Percentiles rank a stretch among this genome's conserved stretches.
Conservation (phyloP, 2,797 vertebrate genomes). For the Cyprinodon diabolis region DNA sequence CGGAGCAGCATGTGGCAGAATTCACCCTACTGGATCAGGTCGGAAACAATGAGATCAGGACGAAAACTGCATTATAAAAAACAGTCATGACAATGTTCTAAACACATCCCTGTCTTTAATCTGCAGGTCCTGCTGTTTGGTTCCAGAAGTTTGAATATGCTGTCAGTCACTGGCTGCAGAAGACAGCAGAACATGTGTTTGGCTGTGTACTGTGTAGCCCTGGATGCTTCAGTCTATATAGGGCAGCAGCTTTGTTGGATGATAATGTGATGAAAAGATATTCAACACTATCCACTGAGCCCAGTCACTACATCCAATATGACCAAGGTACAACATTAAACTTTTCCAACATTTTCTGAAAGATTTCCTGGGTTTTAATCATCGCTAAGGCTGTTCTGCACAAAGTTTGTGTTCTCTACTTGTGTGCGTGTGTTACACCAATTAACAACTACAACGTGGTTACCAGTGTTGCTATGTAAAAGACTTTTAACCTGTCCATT, state of each 20-base stretch:
- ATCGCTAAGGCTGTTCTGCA: neutral
- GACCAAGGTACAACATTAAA: conserved; percentile 73
- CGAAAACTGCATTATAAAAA: neutral
- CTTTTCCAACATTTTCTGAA: neutral
- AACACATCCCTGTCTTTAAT: neutral
- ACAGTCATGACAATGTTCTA: neutral
- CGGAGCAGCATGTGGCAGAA: conserved; percentile 79
- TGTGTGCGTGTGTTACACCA: neutral
- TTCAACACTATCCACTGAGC: conserved; percentile 68
- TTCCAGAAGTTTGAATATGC: conserved; percentile 85
- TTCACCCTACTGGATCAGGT: conserved; percentile 82
- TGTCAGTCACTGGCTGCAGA: conserved; percentile 81
- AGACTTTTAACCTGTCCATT: neutral
- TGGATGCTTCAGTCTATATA: conserved; percentile 82
- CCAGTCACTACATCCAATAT: conserved; percentile 76
- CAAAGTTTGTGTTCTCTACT: neutral
- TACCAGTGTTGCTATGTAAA: neutral
- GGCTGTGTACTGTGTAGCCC: conserved; percentile 81
- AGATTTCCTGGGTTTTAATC: neutral
- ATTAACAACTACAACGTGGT: neutral
- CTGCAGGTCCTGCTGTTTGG: conserved; percentile 80
- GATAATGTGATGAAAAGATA: conserved; percentile 83
- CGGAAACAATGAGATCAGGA: neutral
- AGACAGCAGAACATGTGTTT: conserved; percentile 79
- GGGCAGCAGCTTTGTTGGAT: conserved; percentile 79